Evolutionary conservation across 2,888 invertebrate species (phyloP), one percentile per base, ranked within the genome.

Genomic region (Eilema sororculum): DNA sequence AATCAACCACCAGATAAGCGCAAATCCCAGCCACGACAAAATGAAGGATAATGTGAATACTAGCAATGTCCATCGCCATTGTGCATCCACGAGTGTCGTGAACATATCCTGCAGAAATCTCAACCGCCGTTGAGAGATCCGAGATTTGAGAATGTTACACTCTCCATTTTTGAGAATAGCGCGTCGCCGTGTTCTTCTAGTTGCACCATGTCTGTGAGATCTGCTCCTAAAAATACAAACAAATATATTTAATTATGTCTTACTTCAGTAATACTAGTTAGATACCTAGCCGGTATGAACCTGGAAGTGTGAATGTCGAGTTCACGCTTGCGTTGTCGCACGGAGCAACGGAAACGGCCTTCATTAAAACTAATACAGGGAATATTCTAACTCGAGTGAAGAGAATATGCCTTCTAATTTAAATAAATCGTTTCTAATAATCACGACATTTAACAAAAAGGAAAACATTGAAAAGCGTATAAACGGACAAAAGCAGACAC

Each of bases 91-190:
- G 85, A 99, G 95, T 0, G 98, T 98, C 33, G 98, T 98, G 92
- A 98, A 98, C 85, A 98, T 96, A 89, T 98, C 98, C 89, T 97
- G 97, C 66, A 97, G 96, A 86, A 97, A 98, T 61, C 98, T 97
- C 75, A 98, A 89, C 60, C 97, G 96, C 59, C 97, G 96, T 82
- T 98, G 97, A 64, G 98, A 97, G 87, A 99, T 97, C 86, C 96
- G 96, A 74, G 98, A 98, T 90, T 99, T 98, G 81, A 98, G 96
- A 73, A 99, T 98, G 93, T 99, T 99, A 95, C 99, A 99, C 87
- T 99, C 99, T 64, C 99, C 99, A 95, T 98, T 99, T 93, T 99
- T 99, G 88, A 98, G 97, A 68, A 99, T 97, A 0, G 99, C 98
- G 37, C 99, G 96, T 76, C 97, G 96, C 60, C 98, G 97, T 67